These are phyloP conservation scores for Pogoniulus pusillus DNA, from an alignment of 2,797 vertebrate genomes.

Conservation along the genomic window DNA sequence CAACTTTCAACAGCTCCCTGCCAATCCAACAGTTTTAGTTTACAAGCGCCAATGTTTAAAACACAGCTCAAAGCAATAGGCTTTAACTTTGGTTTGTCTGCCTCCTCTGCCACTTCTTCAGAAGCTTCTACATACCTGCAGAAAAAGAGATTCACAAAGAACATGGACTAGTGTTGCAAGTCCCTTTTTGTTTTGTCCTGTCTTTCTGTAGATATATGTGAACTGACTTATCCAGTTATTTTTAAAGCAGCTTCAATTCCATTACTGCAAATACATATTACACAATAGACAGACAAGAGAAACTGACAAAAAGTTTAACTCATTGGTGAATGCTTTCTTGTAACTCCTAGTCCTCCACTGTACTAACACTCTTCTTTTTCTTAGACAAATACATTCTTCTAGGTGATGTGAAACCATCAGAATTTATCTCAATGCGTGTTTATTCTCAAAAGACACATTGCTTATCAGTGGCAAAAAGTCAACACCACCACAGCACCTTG, in stretches of 20 bases:
- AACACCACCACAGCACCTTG: neutral
- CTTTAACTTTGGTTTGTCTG: slow-evolving; percentile 80
- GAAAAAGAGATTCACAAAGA: neutral
- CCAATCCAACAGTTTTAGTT: slow-evolving; percentile 91
- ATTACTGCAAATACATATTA: neutral
- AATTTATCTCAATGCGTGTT: neutral
- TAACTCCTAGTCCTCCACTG: neutral
- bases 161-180: neutral
- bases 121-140: slow-evolving; percentile 89
- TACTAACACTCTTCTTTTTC: neutral
- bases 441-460: neutral
- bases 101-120: slow-evolving; percentile 77
- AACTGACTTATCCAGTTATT: neutral
- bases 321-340: neutral
- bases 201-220: neutral
- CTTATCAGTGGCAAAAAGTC: neutral
- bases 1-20: slow-evolving; percentile 91
- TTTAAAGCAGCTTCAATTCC: neutral
- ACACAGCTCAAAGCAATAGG: slow-evolving; percentile 86
- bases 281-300: neutral
- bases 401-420: neutral
- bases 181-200: neutral
- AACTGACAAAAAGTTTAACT: neutral
- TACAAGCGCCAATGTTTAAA: slow-evolving; percentile 93
- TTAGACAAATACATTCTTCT: neutral